Base-by-base conservation (phyloP, 2,113 vertebrate species). In the Lepus americanus region DNA sequence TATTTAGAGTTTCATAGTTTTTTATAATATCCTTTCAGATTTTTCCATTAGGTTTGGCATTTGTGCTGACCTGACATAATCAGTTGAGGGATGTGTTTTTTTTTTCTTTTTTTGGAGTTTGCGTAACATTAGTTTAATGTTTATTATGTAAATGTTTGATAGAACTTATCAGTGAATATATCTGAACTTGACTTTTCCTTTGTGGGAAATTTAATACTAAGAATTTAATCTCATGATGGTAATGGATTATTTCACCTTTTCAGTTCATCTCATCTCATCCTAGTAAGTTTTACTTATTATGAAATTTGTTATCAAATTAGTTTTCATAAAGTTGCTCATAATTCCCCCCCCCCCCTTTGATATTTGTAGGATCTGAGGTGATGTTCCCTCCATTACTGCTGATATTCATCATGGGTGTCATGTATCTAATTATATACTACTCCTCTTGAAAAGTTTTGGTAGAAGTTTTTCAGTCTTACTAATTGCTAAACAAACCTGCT, bases 211-310 rank as follows among this genome's bases (percentile, higher is more conserved):
- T 91, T 84, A 91, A 73, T 87, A 6, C 36, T 78, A 69, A 67
- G 44, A 85, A 67, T 73, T 90, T 49, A 78, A 73, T 89, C 16
- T 82, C 36, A 82, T 81, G 9, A 16, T 87, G n/a, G 20, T 66
- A 84, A 53, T 39, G 73, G 66, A 90, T 25, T 16, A 72, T 49
- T 55, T 64, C 16, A 80, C 36, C 76, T 64, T 79, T 96, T 82
- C n/a, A 80, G 1, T 79, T 80, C 44, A 55, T 80, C 9, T 79
- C 72, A 12, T 73, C n/a, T 90, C 9, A 3, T 8, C 14, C 84
- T 19, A 67, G 49, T 61, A 55, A 61, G 17, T 33, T 82, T 91
- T 85, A 5, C 76, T 79, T 94, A 92, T 92, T 23, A 59, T 89
- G 33, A 29, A 90, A 39, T 67, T 87, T 90, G 9, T 76, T 87